Evolutionary conservation across 2,888 invertebrate genomes (phyloP).

Genomic region (Leptopilina myrica): DNA sequence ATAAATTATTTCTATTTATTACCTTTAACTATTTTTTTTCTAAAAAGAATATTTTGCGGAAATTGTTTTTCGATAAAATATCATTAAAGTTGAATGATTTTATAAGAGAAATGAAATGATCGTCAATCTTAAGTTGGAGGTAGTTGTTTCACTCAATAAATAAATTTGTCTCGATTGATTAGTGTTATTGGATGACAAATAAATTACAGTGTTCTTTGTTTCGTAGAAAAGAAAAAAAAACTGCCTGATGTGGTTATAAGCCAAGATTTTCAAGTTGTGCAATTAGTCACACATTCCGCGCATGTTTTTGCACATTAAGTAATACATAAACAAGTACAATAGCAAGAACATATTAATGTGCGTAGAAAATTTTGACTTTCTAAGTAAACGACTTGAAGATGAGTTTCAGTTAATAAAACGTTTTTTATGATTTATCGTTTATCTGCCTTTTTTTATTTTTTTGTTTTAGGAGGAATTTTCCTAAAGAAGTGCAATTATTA

Average conservation of each 20-base stretch:
- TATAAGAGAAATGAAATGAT: not conserved
- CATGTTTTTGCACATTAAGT: not conserved
- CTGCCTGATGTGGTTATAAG: not conserved
- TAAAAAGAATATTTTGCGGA: too few relatives aligned
- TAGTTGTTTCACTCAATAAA: not conserved
- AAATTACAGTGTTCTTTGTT: conserved; percentile 18
- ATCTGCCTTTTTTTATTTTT: too few relatives aligned
- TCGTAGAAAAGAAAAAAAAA: not conserved
- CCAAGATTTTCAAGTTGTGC: conserved; percentile 21
- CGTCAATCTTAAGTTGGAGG: not conserved
- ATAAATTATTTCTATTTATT: too few relatives aligned
- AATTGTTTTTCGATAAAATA: too few relatives aligned
- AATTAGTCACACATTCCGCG: not conserved
- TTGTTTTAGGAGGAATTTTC: too few relatives aligned
- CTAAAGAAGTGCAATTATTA: too few relatives aligned
- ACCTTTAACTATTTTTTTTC: too few relatives aligned
- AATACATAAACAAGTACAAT: conserved; percentile 12
- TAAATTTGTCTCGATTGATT: conserved; percentile 5
- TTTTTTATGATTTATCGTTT: too few relatives aligned
- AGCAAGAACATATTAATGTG: not conserved
- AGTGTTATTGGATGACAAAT: not conserved
- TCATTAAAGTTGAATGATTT: not conserved
- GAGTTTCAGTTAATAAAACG: not conserved
- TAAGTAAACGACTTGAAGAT: not conserved
- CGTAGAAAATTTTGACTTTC: not conserved